These are phyloP conservation scores for Trematomus bernacchii DNA, from an alignment of 2,797 vertebrate species.

Conservation along the genomic window DNA sequence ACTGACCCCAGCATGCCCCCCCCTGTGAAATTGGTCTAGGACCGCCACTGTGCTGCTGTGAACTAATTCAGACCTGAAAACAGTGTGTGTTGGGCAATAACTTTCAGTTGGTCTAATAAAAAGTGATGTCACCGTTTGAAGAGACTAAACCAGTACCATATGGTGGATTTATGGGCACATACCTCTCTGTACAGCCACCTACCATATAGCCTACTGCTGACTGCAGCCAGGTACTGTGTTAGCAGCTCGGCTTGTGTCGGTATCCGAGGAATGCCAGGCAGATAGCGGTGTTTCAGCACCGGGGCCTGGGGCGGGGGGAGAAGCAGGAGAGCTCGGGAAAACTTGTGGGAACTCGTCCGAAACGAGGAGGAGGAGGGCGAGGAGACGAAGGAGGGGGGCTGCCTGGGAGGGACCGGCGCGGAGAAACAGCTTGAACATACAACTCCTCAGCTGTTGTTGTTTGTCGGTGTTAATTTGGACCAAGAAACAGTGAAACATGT, in stretches of 20 bases:
- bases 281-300: slow-evolving; percentile 56
- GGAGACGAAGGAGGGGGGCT: neutral
- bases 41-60: neutral
- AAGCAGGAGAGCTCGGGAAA: slow-evolving; percentile 9
- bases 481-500: slow-evolving; percentile 57
- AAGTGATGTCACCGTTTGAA: neutral
- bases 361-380: slow-evolving; percentile 31
- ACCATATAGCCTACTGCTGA: neutral
- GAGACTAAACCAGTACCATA: neutral
- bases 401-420: slow-evolving; percentile 50
- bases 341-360: slow-evolving; percentile 71
- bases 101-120: neutral
- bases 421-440: slow-evolving; percentile 1
- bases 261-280: slow-evolving; percentile 74
- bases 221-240: slow-evolving; percentile 62
- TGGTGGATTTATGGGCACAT: neutral
- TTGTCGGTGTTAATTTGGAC: slow-evolving; percentile 30
- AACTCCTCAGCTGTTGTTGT: slow-evolving; percentile 56
- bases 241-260: slow-evolving; percentile 42
- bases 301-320: slow-evolving; percentile 36
- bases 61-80: neutral
- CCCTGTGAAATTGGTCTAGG: too few species aligned
- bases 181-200: neutral
- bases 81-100: slow-evolving; percentile 2
- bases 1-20: too few species aligned